Evolutionary conservation across 2,113 vertebrate genomes (phyloP).

Genomic region (Recurvirostra avosetta): DNA sequence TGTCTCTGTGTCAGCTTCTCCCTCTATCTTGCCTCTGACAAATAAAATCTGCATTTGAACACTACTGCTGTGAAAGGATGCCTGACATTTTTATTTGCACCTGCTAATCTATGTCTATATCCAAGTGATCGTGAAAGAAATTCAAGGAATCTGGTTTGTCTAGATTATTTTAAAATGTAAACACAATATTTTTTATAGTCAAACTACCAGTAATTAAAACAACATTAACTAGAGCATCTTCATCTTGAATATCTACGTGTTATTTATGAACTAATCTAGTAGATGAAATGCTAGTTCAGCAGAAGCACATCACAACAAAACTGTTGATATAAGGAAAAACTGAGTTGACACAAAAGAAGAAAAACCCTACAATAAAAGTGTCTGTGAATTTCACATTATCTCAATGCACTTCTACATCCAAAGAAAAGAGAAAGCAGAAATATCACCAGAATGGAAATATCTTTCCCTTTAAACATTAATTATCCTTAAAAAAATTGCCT

Average conservation of each 20-base stretch:
- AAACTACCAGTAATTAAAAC: not conserved
- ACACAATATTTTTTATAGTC: not conserved
- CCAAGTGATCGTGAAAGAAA: not conserved
- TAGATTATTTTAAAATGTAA: not conserved
- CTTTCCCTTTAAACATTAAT: not conserved
- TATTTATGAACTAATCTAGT: not conserved
- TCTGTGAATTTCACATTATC: not conserved
- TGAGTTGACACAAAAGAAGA: not conserved
- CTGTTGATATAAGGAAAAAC: not conserved
- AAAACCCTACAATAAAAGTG: not conserved
- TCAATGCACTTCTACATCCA: not conserved
- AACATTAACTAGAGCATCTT: not conserved
- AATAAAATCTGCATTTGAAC: not conserved
- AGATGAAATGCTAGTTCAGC: not conserved
- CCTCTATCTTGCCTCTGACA: not conserved
- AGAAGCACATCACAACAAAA: not conserved
- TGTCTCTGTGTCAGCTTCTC: conserved; percentile 45
- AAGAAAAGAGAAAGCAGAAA: not conserved
- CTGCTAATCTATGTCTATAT: not conserved
- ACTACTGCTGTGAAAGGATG: not conserved
- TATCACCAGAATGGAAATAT: not conserved
- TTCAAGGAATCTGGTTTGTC: not conserved
- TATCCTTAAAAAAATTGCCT: not conserved
- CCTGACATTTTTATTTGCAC: not conserved
- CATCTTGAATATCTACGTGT: not conserved